These are phyloP conservation scores for Magallana nippona DNA, from an alignment of 2,888 invertebrate genomes.

Conservation along the genomic window DNA sequence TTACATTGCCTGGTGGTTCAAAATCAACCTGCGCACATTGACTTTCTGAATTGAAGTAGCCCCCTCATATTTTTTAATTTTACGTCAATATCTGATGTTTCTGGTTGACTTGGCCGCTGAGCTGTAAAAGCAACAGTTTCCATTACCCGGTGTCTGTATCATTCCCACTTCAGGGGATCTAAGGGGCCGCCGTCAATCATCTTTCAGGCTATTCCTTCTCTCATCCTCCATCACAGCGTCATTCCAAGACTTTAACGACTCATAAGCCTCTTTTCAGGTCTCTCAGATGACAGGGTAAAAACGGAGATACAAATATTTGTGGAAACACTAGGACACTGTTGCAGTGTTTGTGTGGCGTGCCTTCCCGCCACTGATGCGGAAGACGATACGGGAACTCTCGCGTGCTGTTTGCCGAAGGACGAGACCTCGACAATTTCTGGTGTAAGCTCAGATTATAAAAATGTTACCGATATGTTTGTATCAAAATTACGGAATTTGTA, in stretches of 20 bases:
- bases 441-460: not conserved
- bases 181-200: not conserved
- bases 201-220: not conserved
- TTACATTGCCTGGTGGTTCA: not conserved
- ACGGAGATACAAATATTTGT: constrained; percentile 13
- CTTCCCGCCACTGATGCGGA: constrained; percentile 11
- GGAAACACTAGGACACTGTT: constrained; percentile 2
- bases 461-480: not conserved
- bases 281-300: constrained; percentile 13
- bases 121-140: not conserved
- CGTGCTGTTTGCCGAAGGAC: constrained; percentile 25
- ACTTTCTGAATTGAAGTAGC: too few species aligned
- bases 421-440: not conserved
- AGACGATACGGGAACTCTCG: constrained; percentile 17
- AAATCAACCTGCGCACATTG: not conserved
- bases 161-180: constrained; percentile 16
- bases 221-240: not conserved
- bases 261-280: constrained; percentile 20
- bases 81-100: not conserved
- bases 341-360: constrained; percentile 29
- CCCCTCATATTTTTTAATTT: too few species aligned
- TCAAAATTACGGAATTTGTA: constrained; percentile 14
- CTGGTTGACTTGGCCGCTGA: not conserved
- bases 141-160: constrained; percentile 18
- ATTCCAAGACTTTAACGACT: not conserved